phyloP scores from a whole-genome alignment of 2,888 invertebrate species.

The Allacma fusca region DNA sequence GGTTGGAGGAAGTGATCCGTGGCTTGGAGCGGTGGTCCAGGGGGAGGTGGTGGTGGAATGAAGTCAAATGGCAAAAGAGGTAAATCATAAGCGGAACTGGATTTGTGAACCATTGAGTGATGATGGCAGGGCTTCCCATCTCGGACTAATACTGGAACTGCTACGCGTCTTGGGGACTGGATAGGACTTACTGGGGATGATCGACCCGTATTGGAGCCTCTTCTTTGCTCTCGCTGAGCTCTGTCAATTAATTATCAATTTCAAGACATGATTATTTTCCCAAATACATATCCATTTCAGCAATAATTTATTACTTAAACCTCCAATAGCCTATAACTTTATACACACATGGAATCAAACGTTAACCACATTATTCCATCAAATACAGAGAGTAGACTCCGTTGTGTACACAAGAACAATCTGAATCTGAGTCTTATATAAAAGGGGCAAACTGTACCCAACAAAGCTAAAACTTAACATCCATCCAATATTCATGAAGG shows the following conservation, averaged over 20 bases:
- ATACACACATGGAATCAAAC: no score
- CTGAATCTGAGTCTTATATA: no score
- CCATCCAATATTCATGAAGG: no score
- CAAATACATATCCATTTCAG: no score
- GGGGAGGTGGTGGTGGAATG: slow-evolving; percentile 27
- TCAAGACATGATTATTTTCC: no score
- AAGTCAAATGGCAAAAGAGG: slow-evolving; percentile 41
- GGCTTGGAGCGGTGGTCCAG: slow-evolving; percentile 24
- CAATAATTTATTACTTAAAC: no score
- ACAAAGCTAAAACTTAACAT: no score
- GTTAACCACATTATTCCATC: no score
- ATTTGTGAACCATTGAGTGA: slow-evolving; percentile 1
- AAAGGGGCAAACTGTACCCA: no score
- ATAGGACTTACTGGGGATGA: slow-evolving; percentile 49
- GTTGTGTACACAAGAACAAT: no score
- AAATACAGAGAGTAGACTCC: no score
- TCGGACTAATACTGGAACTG: slow-evolving; percentile 91
- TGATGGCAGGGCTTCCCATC: slow-evolving; percentile 86
- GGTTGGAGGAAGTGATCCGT: slow-evolving; percentile 34
- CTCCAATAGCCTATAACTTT: no score
- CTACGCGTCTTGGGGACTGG: slow-evolving; percentile 79
- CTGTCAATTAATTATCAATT: slow-evolving; percentile 27
- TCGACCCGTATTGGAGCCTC: slow-evolving; percentile 67
- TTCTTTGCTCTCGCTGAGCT: slow-evolving; percentile 54
- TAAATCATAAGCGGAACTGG: slow-evolving; percentile 37